Base-by-base conservation (phyloP, 2,888 invertebrate genomes). In the Tenthredo amoena region DNA sequence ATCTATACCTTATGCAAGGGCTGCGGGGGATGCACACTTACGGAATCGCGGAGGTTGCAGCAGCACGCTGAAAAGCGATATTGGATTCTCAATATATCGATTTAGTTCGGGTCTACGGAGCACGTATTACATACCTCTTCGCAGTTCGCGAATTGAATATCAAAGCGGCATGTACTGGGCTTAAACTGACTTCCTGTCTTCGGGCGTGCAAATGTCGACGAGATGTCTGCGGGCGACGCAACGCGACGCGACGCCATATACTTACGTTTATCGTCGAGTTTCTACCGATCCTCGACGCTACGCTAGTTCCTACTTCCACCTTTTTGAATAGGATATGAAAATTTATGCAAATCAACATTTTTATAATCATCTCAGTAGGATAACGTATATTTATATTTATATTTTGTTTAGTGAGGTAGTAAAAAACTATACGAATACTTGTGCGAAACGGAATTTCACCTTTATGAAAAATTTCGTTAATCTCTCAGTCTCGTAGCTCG, bases 91-190 rank as follows among this genome's bases (percentile, higher is more conserved):
- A 31, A 71, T 83, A 83, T 47, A 83, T 83, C 83, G 83, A 83
- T 83, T 83, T 50, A 47, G 68, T 83, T 62, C 47, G 34, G 15
- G 31, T 65, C 47, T 68, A 83, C 50, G 81, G 71, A 71, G 65
- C 83, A 83, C 83, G 83, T 83, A 83, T 68, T 83, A 83, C 83
- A 71, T 65, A 83, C 83, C 83, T 83, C 71, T 83, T 83, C 68
- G 68, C 68, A n/a, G 83, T 34, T 83, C 83, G 50, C 83, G 47
- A 68, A 83, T 83, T 83, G 71, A 83, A 83, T 83, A 83, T 83
- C 83, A 83, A 83, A 83, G 50, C 37, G 58, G 81, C 62, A 68
- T 68, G 83, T 50, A 50, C 47, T 31, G 83, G 31, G 68, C 47
- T 47, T 68, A 71, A 83, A 81, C 58, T 37, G 58, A 81, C 81